Conservation (phyloP, 2,797 vertebrate species). For the Anas georgica region DNA sequence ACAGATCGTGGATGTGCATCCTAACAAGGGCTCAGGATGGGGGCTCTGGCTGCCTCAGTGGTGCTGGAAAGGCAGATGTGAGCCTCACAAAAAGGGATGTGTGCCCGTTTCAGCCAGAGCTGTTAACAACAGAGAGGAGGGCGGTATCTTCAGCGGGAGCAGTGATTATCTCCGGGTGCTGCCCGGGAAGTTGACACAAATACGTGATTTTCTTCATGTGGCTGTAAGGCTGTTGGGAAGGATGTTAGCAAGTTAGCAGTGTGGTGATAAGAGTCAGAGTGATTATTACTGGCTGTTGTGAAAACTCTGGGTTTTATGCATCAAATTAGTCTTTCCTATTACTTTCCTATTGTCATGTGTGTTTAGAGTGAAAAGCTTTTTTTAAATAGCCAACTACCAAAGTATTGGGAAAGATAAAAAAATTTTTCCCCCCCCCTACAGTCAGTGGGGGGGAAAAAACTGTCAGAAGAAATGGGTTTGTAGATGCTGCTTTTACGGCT, state of each 20-base stretch:
- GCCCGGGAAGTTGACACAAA: not conserved
- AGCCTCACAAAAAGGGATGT: not conserved
- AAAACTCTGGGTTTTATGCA: not conserved
- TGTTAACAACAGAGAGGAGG: not conserved
- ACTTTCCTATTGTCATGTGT: too few relatives aligned
- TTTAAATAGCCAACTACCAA: not conserved
- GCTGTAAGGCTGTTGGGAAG: not conserved
- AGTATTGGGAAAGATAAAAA: not conserved
- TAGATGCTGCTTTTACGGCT: not conserved
- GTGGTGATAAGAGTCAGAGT: not conserved
- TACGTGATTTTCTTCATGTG: not conserved
- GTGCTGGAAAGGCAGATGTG: not conserved
- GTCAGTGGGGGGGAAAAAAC: accelerated
- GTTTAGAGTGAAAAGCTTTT: not conserved
- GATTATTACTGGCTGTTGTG: too few relatives aligned
- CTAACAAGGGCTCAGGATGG: not conserved
- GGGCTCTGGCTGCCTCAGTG: not conserved
- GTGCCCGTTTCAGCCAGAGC: not conserved
- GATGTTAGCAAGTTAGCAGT: not conserved
- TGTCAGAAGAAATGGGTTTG: not conserved
- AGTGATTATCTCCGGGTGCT: not conserved
- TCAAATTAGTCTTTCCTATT: not conserved
- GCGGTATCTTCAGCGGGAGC: not conserved
- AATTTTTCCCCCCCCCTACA: not conserved
- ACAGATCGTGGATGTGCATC: not conserved